These are phyloP conservation scores for Eupithecia dodoneata DNA, from an alignment of 2,888 invertebrate species.

Conservation along the genomic window DNA sequence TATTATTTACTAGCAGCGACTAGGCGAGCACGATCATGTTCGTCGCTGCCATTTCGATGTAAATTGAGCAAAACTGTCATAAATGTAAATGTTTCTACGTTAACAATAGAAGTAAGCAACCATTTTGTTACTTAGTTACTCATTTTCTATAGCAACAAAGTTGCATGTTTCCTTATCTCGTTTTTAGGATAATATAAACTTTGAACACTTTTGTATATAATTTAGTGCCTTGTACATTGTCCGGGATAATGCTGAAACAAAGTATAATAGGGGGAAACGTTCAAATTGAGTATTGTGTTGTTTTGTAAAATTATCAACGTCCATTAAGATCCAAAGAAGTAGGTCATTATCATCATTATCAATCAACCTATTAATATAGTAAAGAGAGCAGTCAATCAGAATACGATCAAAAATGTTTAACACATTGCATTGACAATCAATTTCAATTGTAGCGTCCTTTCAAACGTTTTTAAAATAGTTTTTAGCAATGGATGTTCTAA, in stretches of 20 bases:
- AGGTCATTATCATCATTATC: too few species aligned
- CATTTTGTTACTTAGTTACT: not conserved
- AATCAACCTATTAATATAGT: too few species aligned
- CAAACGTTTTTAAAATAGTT: too few species aligned
- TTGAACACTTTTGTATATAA: conserved; percentile 10
- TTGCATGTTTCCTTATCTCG: conserved; percentile 9
- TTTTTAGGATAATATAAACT: conserved; percentile 10
- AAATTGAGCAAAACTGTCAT: not conserved
- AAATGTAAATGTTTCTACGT: not conserved
- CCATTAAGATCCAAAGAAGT: not conserved
- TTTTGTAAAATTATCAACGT: not conserved
- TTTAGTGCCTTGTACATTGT: conserved; percentile 1
- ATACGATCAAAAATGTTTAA: too few species aligned
- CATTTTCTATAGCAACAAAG: not conserved
- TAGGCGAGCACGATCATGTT: too few species aligned
- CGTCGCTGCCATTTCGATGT: too few species aligned
- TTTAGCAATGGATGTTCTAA: too few species aligned
- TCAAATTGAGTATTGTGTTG: not conserved
- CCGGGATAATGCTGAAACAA: not conserved
- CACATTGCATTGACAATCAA: too few species aligned
- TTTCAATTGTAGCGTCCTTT: too few species aligned
- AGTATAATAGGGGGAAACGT: not conserved
- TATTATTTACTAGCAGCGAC: too few species aligned
- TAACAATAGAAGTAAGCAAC: not conserved
- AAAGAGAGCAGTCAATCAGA: too few species aligned